Evolutionary conservation across 2,113 vertebrate species (phyloP).

Genomic region (Tauraco erythrolophus): DNA sequence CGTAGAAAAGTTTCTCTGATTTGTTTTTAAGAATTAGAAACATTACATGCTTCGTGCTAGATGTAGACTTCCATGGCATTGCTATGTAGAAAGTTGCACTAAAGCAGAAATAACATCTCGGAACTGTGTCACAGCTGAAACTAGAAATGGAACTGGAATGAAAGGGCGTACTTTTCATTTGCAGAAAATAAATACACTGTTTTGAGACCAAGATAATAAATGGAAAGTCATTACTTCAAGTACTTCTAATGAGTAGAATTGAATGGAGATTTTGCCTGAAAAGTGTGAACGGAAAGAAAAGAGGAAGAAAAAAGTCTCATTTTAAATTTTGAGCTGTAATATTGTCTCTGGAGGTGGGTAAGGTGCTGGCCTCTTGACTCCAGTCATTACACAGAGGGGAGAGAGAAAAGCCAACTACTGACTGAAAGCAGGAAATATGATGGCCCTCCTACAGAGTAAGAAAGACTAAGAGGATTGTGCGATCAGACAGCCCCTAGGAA

Average conservation of each 20-base stretch:
- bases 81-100: neutral
- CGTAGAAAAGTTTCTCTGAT: neutral
- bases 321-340: neutral
- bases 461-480: slow-evolving; percentile 17
- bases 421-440: slow-evolving; percentile 34
- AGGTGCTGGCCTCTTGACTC: slow-evolving; percentile 29
- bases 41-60: neutral
- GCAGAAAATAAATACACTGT: neutral
- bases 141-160: neutral
- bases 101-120: neutral
- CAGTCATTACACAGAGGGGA: slow-evolving; percentile 23
- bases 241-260: neutral
- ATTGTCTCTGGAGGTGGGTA: neutral
- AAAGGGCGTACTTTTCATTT: neutral
- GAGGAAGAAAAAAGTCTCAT: neutral
- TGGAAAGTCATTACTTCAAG: neutral
- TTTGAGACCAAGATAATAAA: neutral
- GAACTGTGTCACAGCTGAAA: neutral
- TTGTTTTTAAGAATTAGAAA: neutral
- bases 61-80: neutral
- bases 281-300: neutral
- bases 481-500: slow-evolving; percentile 16
- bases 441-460: slow-evolving; percentile 17
- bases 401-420: slow-evolving; percentile 15
- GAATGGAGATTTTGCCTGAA: neutral